These are phyloP conservation scores for Amyelois transitella DNA, from an alignment of 1,140 invertebrate genomes.

Conservation along the genomic window DNA sequence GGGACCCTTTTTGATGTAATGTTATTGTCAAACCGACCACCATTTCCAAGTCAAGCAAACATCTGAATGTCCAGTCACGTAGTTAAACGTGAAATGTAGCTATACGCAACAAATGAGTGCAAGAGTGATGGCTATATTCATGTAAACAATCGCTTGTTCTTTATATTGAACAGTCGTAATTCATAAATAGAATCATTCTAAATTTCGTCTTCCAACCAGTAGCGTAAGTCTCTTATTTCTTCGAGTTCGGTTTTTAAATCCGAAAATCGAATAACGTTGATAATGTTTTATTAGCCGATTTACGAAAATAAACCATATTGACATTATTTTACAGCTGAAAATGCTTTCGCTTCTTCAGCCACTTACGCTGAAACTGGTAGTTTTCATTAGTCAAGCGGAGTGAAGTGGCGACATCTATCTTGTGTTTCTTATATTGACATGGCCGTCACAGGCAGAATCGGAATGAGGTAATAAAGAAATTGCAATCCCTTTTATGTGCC, in stretches of 20 bases:
- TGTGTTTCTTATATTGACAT: slow-evolving; percentile 54
- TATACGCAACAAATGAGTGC: slow-evolving; percentile 15
- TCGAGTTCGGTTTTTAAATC: slow-evolving; percentile 15
- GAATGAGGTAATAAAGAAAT: slow-evolving; percentile 61
- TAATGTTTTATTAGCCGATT: background rate
- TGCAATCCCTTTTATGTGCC: slow-evolving; percentile 41
- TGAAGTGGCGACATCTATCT: slow-evolving; percentile 54
- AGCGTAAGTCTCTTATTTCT: slow-evolving; percentile 12
- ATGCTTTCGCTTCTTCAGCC: background rate
- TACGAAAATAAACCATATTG: background rate
- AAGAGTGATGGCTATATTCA: slow-evolving; percentile 26
- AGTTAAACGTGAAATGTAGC: slow-evolving; percentile 26
- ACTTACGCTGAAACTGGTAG: slow-evolving; percentile 3
- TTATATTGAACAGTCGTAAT: slow-evolving; percentile 17
- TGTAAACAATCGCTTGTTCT: slow-evolving; percentile 39
- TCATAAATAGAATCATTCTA: slow-evolving; percentile 9
- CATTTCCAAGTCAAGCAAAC: slow-evolving; percentile 53
- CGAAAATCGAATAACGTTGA: slow-evolving; percentile 1
- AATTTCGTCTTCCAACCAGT: slow-evolving; percentile 16
- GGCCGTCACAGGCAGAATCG: slow-evolving; percentile 38
- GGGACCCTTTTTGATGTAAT: slow-evolving; percentile 58
- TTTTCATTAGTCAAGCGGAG: slow-evolving; percentile 42
- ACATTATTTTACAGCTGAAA: background rate
- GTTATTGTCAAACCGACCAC: slow-evolving; percentile 68
- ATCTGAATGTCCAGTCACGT: slow-evolving; percentile 67